phyloP scores from a whole-genome alignment of 2,888 invertebrate genomes.

The Microctonus brassicae region DNA sequence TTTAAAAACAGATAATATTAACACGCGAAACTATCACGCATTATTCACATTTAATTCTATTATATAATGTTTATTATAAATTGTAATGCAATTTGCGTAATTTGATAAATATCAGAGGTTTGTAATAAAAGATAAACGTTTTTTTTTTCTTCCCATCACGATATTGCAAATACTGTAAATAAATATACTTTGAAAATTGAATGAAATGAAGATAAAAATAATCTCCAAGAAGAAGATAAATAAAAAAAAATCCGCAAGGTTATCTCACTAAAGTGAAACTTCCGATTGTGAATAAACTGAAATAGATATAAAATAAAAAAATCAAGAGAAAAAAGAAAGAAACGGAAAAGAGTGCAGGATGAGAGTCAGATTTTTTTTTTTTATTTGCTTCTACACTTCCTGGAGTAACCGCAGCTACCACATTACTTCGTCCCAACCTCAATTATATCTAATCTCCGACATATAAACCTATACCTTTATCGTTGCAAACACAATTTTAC shows the following conservation, averaged over 20 bases:
- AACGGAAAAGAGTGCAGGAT: background rate
- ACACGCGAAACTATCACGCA: background rate
- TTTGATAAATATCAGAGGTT: background rate
- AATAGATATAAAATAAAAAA: background rate
- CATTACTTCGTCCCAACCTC: slow-evolving; percentile 16
- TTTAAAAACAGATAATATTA: background rate
- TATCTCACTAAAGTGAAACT: background rate
- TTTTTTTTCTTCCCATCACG: too few species aligned
- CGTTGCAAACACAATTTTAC: slow-evolving; percentile 7
- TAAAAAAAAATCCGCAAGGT: background rate
- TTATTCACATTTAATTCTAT: background rate
- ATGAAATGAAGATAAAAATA: background rate
- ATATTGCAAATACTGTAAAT: background rate
- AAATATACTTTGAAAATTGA: background rate
- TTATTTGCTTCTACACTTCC: background rate
- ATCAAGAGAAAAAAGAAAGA: background rate
- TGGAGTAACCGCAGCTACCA: slow-evolving; percentile 22
- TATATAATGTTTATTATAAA: background rate
- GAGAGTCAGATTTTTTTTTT: background rate
- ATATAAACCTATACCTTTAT: background rate
- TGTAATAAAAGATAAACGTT: too few species aligned
- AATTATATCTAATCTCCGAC: slow-evolving; percentile 7
- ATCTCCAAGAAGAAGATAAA: background rate
- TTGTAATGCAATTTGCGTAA: slow-evolving; percentile 9
- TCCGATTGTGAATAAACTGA: background rate